Evolutionary conservation across 1,140 invertebrate genomes (phyloP).

Genomic region (Pogonognathellus flavescens): DNA sequence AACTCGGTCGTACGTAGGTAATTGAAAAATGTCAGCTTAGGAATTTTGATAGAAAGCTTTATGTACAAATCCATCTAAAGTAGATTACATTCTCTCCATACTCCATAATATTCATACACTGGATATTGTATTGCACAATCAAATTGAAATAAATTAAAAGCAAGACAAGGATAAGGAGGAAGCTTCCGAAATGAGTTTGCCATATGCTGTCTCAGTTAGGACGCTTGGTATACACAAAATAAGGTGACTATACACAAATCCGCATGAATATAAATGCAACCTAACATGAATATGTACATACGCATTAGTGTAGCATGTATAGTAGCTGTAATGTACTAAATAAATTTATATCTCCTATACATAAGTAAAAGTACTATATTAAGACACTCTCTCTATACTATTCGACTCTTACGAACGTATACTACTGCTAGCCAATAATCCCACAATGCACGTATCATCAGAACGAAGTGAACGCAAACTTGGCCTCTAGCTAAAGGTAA

Average conservation of each 20-base stretch:
- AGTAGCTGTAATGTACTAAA: not conserved
- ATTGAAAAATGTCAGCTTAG: constrained; percentile 28
- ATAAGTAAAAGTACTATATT: no score
- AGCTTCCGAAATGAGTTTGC: constrained; percentile 25
- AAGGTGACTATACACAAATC: not conserved
- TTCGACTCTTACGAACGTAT: no score
- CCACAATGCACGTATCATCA: constrained; percentile 19
- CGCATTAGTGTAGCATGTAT: not conserved
- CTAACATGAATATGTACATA: not conserved
- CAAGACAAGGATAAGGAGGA: not conserved
- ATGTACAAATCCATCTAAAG: not conserved
- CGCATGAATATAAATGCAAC: not conserved
- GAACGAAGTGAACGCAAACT: not conserved
- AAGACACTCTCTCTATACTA: no score
- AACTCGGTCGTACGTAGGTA: not conserved
- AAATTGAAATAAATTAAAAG: constrained; percentile 11
- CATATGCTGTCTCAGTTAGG: constrained; percentile 36
- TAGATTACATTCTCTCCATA: not conserved
- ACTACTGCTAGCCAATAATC: not conserved
- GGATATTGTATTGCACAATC: not conserved
- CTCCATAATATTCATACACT: not conserved
- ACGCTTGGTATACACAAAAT: no score
- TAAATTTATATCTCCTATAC: no score
- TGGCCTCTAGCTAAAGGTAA: constrained; percentile 4
- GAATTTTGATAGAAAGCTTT: constrained; percentile 27